Conservation (phyloP, 1,140 invertebrate genomes). For the Magallana gigas region DNA sequence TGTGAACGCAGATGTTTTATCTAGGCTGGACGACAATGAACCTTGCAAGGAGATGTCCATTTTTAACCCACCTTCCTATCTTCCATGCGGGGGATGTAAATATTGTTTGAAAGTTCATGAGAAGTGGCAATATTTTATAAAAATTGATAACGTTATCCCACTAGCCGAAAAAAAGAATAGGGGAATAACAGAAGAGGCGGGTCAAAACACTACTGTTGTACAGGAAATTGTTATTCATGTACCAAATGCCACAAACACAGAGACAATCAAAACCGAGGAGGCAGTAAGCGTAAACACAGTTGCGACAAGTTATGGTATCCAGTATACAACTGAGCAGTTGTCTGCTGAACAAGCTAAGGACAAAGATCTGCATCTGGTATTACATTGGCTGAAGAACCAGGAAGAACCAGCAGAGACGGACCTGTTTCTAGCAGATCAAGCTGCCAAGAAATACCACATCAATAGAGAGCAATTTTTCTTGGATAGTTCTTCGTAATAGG, state of each 20-base stretch:
- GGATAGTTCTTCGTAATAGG: constrained; percentile 10
- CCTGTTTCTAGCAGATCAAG: constrained; percentile 35
- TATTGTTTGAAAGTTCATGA: constrained; percentile 43
- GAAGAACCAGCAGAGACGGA: constrained; percentile 40
- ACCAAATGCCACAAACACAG: not conserved
- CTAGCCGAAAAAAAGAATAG: not conserved
- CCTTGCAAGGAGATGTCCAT: constrained; percentile 37
- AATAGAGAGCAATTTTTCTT: constrained; percentile 50
- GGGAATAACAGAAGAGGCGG: not conserved
- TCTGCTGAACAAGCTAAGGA: constrained; percentile 44
- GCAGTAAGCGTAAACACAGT: not conserved
- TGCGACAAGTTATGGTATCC: constrained; percentile 27
- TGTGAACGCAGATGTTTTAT: constrained; percentile 66
- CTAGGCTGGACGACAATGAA: not conserved
- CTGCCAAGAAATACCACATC: constrained; percentile 41
- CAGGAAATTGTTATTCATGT: not conserved
- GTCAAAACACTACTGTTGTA: not conserved
- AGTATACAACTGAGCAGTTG: constrained; percentile 43
- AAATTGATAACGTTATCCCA: constrained; percentile 19
- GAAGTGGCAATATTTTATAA: constrained; percentile 34
- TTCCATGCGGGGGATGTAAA: constrained; percentile 49
- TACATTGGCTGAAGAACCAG: constrained; percentile 35
- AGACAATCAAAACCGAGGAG: not conserved
- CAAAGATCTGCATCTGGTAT: constrained; percentile 37
- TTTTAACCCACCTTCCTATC: not conserved